A percentile compares a stretch with the other conserved stretches of the same genome.
phyloP scores from a whole-genome alignment of 1,140 invertebrate species.

The Adoxophyes honmai region DNA sequence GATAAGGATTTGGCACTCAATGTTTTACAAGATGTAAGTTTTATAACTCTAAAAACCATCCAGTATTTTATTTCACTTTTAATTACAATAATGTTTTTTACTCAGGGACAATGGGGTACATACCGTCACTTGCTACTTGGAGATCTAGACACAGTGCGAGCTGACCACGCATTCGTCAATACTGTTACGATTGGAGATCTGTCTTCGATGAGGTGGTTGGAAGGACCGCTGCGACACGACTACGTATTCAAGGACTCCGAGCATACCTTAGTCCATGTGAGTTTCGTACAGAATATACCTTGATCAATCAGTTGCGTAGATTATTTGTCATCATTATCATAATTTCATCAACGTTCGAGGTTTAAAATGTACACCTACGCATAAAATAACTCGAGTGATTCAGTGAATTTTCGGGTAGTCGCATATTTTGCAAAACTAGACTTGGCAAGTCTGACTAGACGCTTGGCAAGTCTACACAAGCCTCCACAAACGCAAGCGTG shows the following conservation, averaged over 20 bases:
- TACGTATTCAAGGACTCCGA: slow-evolving; percentile 52
- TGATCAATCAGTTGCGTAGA: no score
- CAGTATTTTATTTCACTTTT: not conserved
- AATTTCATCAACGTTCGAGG: no score
- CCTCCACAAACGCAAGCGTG: no score
- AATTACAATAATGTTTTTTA: not conserved
- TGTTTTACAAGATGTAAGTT: slow-evolving; percentile 81
- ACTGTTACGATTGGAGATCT: slow-evolving; percentile 89
- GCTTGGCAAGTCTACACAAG: no score
- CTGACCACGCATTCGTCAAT: slow-evolving; percentile 87
- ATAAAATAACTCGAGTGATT: no score
- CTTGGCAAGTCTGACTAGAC: no score
- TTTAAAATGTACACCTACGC: no score
- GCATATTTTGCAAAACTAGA: no score
- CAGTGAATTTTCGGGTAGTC: no score
- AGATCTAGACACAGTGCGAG: slow-evolving; percentile 58
- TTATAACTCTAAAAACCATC: not conserved
- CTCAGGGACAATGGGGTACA: slow-evolving; percentile 86
- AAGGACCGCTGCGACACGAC: slow-evolving; percentile 76
- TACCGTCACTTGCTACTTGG: slow-evolving; percentile 83
- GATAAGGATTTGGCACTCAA: slow-evolving; percentile 89
- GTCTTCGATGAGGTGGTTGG: slow-evolving; percentile 89
- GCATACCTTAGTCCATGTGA: slow-evolving; percentile 73
- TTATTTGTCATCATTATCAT: no score
- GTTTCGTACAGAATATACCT: no score